Evolutionary conservation across 2,113 vertebrate genomes (phyloP).

Genomic region (Calonectris borealis): DNA sequence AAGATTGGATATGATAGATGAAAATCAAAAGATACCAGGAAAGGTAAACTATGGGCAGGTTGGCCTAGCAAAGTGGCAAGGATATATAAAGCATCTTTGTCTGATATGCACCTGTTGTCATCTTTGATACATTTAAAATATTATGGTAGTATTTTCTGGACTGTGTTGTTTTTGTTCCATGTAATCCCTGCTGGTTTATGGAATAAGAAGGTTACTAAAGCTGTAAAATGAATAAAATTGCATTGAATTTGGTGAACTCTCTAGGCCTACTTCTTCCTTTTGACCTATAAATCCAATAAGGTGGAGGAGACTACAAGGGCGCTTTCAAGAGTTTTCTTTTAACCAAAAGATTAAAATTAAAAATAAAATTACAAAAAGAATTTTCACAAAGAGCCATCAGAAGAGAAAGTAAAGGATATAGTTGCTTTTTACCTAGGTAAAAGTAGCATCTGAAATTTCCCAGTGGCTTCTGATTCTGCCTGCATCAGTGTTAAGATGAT

Average conservation of each 20-base stretch:
- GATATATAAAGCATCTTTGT: not conserved
- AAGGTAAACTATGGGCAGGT: not conserved
- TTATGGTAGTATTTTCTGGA: not conserved
- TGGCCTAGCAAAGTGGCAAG: not conserved
- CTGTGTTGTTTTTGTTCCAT: not conserved
- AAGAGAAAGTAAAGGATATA: not conserved
- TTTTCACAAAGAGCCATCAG: not conserved
- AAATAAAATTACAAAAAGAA: not conserved
- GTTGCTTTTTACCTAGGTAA: not conserved
- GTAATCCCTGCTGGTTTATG: not conserved
- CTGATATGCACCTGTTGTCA: not conserved
- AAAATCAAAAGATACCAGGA: not conserved
- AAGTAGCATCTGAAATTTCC: not conserved
- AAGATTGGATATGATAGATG: not conserved
- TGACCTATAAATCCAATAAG: not conserved
- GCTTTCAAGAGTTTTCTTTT: not conserved
- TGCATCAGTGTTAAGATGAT: not conserved
- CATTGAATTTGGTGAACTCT: not conserved
- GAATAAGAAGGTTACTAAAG: not conserved
- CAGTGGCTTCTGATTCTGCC: not conserved
- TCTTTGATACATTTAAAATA: not conserved
- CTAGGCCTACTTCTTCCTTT: not conserved
- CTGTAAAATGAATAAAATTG: not conserved
- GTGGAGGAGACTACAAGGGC: not conserved
- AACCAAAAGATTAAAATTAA: not conserved